These are phyloP conservation scores for Corythornis cristatus DNA, from an alignment of 2,113 vertebrate genomes.

Conservation along the genomic window DNA sequence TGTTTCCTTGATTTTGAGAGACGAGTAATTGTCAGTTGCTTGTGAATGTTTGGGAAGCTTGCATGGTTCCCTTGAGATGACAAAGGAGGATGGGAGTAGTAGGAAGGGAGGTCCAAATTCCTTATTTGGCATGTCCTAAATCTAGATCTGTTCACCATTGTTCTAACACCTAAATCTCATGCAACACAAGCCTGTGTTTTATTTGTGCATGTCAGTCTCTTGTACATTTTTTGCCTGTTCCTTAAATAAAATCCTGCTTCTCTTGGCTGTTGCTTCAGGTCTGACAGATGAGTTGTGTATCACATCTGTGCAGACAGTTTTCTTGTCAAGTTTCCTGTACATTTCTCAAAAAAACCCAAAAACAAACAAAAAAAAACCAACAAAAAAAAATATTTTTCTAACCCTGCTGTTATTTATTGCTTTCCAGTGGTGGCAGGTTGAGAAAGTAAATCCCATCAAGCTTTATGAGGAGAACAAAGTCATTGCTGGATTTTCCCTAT, in stretches of 20 bases:
- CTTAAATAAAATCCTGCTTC: background rate
- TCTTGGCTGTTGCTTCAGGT: background rate
- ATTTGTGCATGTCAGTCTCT: background rate
- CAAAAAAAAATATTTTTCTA: background rate
- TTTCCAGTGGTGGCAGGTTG: conserved; percentile 98
- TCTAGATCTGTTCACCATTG: background rate
- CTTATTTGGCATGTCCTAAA: background rate
- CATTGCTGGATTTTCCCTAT: conserved; percentile 95
- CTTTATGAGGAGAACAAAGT: conserved; percentile 98
- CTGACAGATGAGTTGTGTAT: background rate
- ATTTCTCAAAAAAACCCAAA: background rate
- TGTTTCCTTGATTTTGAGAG: background rate
- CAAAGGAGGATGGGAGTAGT: background rate
- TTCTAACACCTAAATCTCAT: background rate
- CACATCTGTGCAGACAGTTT: background rate
- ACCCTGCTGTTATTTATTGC: background rate
- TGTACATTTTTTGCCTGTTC: background rate
- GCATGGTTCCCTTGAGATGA: background rate
- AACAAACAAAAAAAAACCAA: background rate
- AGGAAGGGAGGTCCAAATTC: background rate
- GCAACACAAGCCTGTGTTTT: background rate
- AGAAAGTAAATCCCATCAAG: conserved; percentile 99
- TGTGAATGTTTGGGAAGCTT: background rate
- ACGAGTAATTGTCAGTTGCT: background rate
- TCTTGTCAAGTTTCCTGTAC: background rate